phyloP scores from a whole-genome alignment of 2,113 vertebrate genomes.

The Notechis scutatus region DNA sequence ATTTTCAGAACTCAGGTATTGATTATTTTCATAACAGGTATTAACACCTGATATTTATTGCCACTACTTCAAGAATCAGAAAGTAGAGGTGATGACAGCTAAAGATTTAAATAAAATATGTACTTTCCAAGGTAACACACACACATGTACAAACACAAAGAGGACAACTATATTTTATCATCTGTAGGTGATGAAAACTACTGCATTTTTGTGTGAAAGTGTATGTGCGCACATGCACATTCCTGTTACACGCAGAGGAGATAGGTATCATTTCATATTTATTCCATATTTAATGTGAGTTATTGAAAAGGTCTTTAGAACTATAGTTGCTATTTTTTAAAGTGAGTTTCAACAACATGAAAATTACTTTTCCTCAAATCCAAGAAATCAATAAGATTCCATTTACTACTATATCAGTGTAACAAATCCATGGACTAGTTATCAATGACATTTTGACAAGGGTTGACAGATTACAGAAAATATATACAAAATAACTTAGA shows the following conservation, averaged over 20 bases:
- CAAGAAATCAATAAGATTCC: slow-evolving; percentile 6
- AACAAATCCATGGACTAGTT: slow-evolving; percentile 20
- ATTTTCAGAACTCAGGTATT: slow-evolving; percentile 14
- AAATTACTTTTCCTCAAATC: slow-evolving; percentile 2
- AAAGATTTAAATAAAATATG: slow-evolving; percentile 5
- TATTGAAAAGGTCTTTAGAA: background rate
- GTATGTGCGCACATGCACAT: background rate
- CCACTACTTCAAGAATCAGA: background rate
- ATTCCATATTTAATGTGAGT: background rate
- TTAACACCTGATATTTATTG: background rate
- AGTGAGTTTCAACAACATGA: background rate
- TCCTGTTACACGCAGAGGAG: background rate
- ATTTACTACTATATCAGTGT: slow-evolving; percentile 10
- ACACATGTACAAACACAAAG: background rate
- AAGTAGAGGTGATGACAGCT: background rate
- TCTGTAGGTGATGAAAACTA: background rate
- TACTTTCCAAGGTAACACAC: background rate
- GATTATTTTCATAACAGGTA: slow-evolving; percentile 7
- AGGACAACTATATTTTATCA: background rate
- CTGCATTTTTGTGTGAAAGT: background rate
- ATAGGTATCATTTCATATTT: background rate
- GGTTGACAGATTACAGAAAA: slow-evolving; percentile 1
- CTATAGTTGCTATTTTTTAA: background rate
- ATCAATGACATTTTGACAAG: background rate
- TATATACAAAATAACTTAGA: background rate